phyloP scores from a whole-genome alignment of 2,797 vertebrate genomes.

The Adelosebastes latens region DNA sequence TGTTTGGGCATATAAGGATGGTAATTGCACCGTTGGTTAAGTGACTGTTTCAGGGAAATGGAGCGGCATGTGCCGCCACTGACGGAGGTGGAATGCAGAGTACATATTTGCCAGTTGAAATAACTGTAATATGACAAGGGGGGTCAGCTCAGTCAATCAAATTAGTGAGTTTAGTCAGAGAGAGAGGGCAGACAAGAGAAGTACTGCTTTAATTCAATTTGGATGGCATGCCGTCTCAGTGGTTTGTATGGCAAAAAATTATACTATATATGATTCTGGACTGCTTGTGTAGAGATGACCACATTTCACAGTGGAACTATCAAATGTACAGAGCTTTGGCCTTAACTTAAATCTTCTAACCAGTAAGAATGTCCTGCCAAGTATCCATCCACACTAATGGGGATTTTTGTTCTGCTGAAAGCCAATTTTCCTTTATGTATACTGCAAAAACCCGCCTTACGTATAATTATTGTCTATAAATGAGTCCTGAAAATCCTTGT shows the following conservation, averaged over 20 bases:
- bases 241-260: background rate
- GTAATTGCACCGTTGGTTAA: slow-evolving; percentile 67
- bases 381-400: background rate
- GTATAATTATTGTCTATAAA: background rate
- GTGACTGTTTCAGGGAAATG: slow-evolving; percentile 57
- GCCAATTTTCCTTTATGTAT: background rate
- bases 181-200: slow-evolving; percentile 13
- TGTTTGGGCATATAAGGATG: slow-evolving; percentile 55
- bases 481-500: background rate
- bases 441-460: background rate
- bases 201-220: slow-evolving; percentile 42
- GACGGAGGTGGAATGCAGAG: slow-evolving; percentile 60
- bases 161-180: slow-evolving; percentile 35
- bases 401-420: background rate
- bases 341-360: background rate
- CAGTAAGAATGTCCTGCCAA: background rate
- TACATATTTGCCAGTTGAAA: slow-evolving; percentile 65
- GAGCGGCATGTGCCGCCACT: slow-evolving; percentile 43
- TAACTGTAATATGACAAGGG: slow-evolving; percentile 55
- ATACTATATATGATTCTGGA: slow-evolving; percentile 17
- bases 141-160: slow-evolving; percentile 51
- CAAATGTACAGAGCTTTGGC: slow-evolving; percentile 11
- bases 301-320: slow-evolving; percentile 25
- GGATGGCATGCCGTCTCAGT: slow-evolving; percentile 15
- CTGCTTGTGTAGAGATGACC: slow-evolving; percentile 5